phyloP scores from a whole-genome alignment of 2,888 invertebrate species.

The Phengaris arion region DNA sequence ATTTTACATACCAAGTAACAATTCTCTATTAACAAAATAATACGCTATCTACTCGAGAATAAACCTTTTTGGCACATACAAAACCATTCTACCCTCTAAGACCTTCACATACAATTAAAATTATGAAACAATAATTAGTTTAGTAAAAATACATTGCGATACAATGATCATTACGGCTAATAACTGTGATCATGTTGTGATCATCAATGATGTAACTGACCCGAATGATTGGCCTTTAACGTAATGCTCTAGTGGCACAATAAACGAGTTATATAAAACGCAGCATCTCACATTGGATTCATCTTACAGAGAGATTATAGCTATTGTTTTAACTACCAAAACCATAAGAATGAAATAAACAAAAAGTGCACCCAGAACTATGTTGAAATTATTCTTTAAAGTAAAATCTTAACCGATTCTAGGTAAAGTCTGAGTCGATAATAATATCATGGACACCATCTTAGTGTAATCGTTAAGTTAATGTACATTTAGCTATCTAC shows the following conservation, averaged over 20 bases:
- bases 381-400: not conserved
- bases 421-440: no score
- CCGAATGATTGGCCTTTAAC: constrained; percentile 26
- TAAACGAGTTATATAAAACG: constrained; percentile 14
- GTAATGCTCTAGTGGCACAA: constrained; percentile 14
- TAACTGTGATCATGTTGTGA: constrained; percentile 18
- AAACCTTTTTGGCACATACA: not conserved
- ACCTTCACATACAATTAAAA: constrained; percentile 16
- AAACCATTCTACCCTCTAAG: not conserved
- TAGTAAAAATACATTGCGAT: constrained; percentile 9
- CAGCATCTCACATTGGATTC: not conserved
- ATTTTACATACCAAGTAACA: no score
- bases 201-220: constrained; percentile 25
- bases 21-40: no score
- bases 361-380: not conserved
- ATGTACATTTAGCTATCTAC: not conserved
- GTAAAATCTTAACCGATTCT: no score
- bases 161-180: constrained; percentile 20
- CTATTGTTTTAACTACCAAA: not conserved
- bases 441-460: no score
- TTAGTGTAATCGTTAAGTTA: not conserved
- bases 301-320: not conserved
- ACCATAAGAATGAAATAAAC: not conserved
- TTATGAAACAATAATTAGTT: constrained; percentile 13
- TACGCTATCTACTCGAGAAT: no score